Conservation (phyloP, 2,797 vertebrate species). For the Austrolebias charrua region DNA sequence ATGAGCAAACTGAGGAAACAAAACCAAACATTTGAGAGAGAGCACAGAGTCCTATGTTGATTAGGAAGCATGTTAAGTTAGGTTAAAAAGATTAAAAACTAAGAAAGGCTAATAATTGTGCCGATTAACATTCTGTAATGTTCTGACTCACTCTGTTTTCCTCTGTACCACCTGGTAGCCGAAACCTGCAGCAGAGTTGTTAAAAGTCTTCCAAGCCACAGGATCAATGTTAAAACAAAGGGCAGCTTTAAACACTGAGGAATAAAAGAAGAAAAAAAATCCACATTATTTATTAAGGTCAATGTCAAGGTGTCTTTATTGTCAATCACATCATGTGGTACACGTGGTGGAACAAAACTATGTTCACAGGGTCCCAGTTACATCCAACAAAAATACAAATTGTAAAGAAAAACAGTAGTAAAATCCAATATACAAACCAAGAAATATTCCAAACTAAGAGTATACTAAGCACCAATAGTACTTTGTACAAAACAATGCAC, state of each 20-base stretch:
- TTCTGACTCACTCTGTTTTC: slow-evolving; percentile 51
- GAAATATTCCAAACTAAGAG: too few species aligned
- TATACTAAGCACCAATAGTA: too few species aligned
- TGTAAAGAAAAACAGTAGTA: too few species aligned
- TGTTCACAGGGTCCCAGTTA: too few species aligned
- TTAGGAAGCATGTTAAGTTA: background rate
- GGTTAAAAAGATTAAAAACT: too few species aligned
- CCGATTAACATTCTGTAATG: background rate
- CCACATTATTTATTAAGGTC: background rate
- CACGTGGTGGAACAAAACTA: too few species aligned
- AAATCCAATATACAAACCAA: too few species aligned
- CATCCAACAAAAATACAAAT: too few species aligned
- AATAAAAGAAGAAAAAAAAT: background rate
- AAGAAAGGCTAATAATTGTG: background rate
- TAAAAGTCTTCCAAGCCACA: slow-evolving; percentile 62
- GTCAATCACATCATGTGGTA: too few species aligned
- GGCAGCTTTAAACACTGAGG: slow-evolving; percentile 50
- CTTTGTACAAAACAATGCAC: too few species aligned
- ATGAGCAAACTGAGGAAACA: slow-evolving; percentile 65
- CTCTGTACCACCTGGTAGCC: slow-evolving; percentile 77
- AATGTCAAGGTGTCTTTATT: too few species aligned
- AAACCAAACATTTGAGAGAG: background rate
- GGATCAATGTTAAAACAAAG: slow-evolving; percentile 72
- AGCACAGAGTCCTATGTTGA: too few species aligned
- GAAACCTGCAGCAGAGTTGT: slow-evolving; percentile 41